Conservation (phyloP, 2,888 invertebrate genomes). For the Ormyrus thymus region DNA sequence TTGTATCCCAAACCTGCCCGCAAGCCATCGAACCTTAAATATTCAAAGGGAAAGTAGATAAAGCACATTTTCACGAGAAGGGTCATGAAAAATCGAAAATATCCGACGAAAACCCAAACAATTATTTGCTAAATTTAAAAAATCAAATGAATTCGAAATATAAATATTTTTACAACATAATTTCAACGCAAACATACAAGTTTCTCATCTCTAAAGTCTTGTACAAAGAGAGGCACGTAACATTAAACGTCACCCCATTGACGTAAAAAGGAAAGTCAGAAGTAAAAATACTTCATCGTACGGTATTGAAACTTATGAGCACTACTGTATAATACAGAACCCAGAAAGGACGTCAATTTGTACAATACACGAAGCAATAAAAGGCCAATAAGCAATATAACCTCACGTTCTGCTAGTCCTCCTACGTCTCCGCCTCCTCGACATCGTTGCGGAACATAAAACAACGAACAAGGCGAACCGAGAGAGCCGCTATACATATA, state of each 20-base stretch:
- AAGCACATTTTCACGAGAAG: too few species aligned
- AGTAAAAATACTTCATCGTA: background rate
- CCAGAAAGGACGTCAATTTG: conserved; percentile 44
- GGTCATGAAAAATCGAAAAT: too few species aligned
- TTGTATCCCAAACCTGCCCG: too few species aligned
- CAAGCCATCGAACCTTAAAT: background rate
- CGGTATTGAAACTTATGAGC: conserved; percentile 42
- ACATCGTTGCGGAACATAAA: conserved; percentile 34
- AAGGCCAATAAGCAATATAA: conserved; percentile 47
- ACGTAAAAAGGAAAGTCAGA: background rate
- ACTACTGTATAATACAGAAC: background rate
- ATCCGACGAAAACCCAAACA: too few species aligned
- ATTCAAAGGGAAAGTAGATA: too few species aligned
- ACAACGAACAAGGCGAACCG: conserved; percentile 23
- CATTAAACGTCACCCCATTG: background rate
- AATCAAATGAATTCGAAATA: too few species aligned
- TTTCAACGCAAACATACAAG: too few species aligned
- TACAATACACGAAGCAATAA: conserved; percentile 46
- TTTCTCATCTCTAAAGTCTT: too few species aligned
- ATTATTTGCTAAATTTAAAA: too few species aligned
- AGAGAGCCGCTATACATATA: background rate
- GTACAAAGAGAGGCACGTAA: background rate
- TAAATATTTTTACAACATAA: too few species aligned
- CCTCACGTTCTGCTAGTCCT: conserved; percentile 19
- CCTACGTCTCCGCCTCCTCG: conserved; percentile 41